Conservation (phyloP, 2,888 invertebrate species). For the Papilio elwesi region DNA sequence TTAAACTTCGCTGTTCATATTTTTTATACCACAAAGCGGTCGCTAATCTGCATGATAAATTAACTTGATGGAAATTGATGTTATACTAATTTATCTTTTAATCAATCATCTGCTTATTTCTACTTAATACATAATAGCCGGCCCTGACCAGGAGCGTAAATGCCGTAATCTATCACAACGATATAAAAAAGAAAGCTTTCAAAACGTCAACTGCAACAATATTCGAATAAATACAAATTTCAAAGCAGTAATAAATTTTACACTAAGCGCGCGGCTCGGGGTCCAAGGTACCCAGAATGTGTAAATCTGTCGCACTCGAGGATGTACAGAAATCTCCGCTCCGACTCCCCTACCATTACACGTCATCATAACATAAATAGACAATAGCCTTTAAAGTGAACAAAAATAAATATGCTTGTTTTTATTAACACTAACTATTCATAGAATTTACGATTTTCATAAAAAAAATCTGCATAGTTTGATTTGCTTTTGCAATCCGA, state of each 20-base stretch:
- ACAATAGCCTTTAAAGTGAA: too few relatives aligned
- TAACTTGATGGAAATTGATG: slow-evolving; percentile 29
- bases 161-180: background rate
- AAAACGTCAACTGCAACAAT: background rate
- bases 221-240: too few relatives aligned
- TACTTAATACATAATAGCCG: slow-evolving; percentile 7
- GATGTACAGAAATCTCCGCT: too few relatives aligned
- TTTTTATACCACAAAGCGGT: background rate
- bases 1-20: slow-evolving; percentile 6
- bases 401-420: background rate
- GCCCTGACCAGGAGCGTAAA: background rate
- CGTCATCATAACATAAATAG: too few relatives aligned
- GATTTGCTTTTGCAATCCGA: slow-evolving; percentile 1
- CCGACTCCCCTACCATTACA: too few relatives aligned
- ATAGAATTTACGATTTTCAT: background rate
- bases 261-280: too few relatives aligned
- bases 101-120: slow-evolving; percentile 28
- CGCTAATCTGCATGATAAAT: slow-evolving; percentile 34
- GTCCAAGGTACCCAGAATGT: too few relatives aligned
- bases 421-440: slow-evolving; percentile 1
- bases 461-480: background rate
- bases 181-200: slow-evolving; percentile 1
- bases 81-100: slow-evolving; percentile 24
- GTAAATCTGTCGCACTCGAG: too few relatives aligned
- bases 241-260: too few relatives aligned